Conservation (phyloP, 2,888 invertebrate genomes). For the Bugula neritina region DNA sequence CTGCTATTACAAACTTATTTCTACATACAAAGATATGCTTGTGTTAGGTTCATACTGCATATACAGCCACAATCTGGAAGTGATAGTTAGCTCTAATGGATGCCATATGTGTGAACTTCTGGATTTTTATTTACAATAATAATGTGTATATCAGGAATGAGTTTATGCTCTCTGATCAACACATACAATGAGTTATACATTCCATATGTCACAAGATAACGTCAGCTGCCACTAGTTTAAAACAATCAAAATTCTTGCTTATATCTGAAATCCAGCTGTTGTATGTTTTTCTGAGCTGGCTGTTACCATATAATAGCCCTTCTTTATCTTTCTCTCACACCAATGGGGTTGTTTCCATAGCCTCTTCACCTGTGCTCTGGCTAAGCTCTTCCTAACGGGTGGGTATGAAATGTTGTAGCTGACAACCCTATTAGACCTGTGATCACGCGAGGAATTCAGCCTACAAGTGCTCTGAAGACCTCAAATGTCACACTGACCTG, state of each 20-base stretch:
- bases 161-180: background rate
- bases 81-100: background rate
- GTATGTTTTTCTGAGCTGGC: too few species aligned
- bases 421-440: conserved; percentile 75
- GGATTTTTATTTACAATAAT: background rate
- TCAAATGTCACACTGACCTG: conserved; percentile 75
- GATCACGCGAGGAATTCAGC: conserved; percentile 73
- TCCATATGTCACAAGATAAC: too few species aligned
- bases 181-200: too few species aligned
- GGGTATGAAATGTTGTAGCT: conserved; percentile 57
- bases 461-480: conserved; percentile 80
- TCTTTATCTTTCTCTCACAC: too few species aligned
- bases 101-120: background rate
- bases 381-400: too few species aligned
- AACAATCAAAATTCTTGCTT: too few species aligned
- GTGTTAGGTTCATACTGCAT: background rate
- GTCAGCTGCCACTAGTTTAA: too few species aligned
- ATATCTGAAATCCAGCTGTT: too few species aligned
- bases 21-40: background rate
- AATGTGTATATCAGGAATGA: background rate
- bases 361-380: too few species aligned
- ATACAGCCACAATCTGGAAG: background rate
- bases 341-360: too few species aligned
- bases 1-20: background rate
- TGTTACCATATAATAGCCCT: too few species aligned